These are phyloP conservation scores for Celastrina argiolus DNA, from an alignment of 2,888 invertebrate species.

Conservation along the genomic window DNA sequence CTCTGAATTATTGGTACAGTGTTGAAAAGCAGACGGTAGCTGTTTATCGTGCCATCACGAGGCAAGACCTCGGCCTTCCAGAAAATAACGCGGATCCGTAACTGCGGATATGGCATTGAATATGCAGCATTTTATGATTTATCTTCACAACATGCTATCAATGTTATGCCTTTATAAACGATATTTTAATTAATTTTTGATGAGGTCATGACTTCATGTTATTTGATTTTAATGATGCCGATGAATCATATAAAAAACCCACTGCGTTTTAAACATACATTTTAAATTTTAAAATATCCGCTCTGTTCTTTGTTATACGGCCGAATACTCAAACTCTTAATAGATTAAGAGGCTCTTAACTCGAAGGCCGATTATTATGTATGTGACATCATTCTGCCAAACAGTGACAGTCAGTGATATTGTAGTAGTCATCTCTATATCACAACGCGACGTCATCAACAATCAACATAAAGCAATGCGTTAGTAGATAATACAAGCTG, in stretches of 20 bases:
- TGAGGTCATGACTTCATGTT: not conserved
- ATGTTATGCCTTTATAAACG: not conserved
- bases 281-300: no score
- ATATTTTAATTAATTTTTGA: not conserved
- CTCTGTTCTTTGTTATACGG: no score
- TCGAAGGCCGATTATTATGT: no score
- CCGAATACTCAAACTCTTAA: no score
- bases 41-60: slow-evolving; percentile 47
- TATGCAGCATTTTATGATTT: not conserved
- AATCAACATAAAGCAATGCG: no score
- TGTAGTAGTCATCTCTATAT: no score
- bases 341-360: no score
- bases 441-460: no score
- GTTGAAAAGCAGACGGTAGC: slow-evolving; percentile 47
- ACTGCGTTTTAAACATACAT: no score
- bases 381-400: no score
- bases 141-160: not conserved
- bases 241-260: not conserved
- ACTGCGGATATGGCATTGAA: slow-evolving; percentile 29
- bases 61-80: slow-evolving; percentile 38
- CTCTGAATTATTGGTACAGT: slow-evolving; percentile 33
- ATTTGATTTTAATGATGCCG: not conserved
- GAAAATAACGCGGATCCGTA: slow-evolving; percentile 15
- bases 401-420: no score
- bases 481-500: no score